These are phyloP conservation scores for Drosophila dives DNA, from an alignment of 2,888 invertebrate genomes.

Conservation along the genomic window DNA sequence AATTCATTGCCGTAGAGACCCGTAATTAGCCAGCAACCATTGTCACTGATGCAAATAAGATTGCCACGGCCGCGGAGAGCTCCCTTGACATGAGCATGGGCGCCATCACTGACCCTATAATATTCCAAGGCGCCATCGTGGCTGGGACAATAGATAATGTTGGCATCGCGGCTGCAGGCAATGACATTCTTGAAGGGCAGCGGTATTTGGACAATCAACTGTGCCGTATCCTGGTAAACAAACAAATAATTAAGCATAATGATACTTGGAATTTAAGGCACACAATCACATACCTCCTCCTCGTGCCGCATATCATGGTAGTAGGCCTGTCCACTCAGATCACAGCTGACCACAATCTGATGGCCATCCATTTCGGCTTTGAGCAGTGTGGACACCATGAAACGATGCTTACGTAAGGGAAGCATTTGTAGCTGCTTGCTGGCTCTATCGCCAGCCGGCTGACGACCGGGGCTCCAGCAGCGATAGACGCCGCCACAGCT, in stretches of 20 bases:
- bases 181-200: slow-evolving; percentile 83
- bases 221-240: slow-evolving; percentile 69
- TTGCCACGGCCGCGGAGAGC: slow-evolving; percentile 81
- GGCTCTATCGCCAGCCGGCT: slow-evolving; percentile 30
- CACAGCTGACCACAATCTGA: slow-evolving; percentile 81
- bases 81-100: slow-evolving; percentile 75
- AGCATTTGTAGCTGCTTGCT: slow-evolving; percentile 68
- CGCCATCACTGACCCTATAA: slow-evolving; percentile 78
- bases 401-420: slow-evolving; percentile 79
- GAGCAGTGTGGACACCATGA: slow-evolving; percentile 77
- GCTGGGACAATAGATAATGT: slow-evolving; percentile 81
- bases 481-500: slow-evolving; percentile 82
- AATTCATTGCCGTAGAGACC: slow-evolving; percentile 82
- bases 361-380: slow-evolving; percentile 67
- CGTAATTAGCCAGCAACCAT: slow-evolving; percentile 83
- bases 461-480: slow-evolving; percentile 70
- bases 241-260: background rate
- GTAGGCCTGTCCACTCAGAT: slow-evolving; percentile 83
- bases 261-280: background rate
- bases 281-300: slow-evolving; percentile 66
- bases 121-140: slow-evolving; percentile 81
- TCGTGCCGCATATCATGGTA: slow-evolving; percentile 78
- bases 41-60: slow-evolving; percentile 82
- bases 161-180: slow-evolving; percentile 78
- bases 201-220: slow-evolving; percentile 81